Evolutionary conservation across 2,888 invertebrate species (phyloP).

Genomic region (Caenorhabditis panamensis): DNA sequence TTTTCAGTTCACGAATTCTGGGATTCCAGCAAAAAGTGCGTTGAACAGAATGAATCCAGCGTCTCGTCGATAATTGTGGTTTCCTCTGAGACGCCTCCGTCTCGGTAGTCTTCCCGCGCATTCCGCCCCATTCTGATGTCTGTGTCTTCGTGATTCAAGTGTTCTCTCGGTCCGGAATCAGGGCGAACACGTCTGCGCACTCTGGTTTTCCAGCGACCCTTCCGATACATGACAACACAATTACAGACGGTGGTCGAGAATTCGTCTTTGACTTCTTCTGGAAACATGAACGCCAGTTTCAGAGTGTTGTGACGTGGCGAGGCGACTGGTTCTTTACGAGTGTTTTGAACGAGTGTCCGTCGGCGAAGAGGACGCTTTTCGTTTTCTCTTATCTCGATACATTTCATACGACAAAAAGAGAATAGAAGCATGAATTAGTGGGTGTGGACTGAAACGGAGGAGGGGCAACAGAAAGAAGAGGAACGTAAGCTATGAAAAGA

Average conservation of each 20-base stretch:
- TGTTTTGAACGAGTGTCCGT: constrained; percentile 22
- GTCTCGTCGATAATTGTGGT: constrained; percentile 44
- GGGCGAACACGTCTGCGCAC: constrained; percentile 49
- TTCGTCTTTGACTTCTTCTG: neutral
- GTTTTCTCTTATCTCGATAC: constrained; percentile 29
- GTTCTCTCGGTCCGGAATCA: constrained; percentile 30
- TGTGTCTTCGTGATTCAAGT: constrained; percentile 29
- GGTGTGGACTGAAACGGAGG: constrained; percentile 15
- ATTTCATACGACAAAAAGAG: constrained; percentile 41
- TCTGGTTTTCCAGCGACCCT: constrained; percentile 19
- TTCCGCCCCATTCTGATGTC: constrained; percentile 29
- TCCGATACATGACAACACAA: constrained; percentile 13
- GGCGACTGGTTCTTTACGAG: constrained; percentile 25
- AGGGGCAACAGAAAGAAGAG: neutral
- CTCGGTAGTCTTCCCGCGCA: constrained; percentile 22
- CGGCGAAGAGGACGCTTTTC: neutral
- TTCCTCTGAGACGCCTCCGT: constrained; percentile 23
- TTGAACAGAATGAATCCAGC: constrained; percentile 1
- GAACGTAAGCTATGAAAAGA: constrained; percentile 9
- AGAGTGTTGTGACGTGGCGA: constrained; percentile 11
- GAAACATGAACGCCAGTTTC: neutral
- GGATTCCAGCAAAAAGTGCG: constrained; percentile 5
- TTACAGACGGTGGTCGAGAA: constrained; percentile 23
- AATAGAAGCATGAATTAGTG: constrained; percentile 37
- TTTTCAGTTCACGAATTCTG: neutral